Evolutionary conservation across 2,797 vertebrate species (phyloP).

Genomic region (Smutsia temminckii): DNA sequence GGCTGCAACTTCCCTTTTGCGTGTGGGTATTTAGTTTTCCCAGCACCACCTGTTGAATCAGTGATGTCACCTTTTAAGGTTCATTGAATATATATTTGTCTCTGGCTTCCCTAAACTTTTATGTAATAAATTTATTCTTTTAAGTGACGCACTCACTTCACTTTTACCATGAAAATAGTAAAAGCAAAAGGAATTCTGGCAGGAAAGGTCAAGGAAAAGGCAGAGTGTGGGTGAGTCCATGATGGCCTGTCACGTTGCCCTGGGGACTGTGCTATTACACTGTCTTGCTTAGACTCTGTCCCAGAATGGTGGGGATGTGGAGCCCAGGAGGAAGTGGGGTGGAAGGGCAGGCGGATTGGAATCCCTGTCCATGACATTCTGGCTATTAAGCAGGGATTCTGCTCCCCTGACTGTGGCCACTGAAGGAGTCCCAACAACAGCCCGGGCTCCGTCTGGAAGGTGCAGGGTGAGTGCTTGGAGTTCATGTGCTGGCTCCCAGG

Average conservation of each 20-base stretch:
- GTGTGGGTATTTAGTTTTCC: not conserved
- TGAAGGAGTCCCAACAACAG: not conserved
- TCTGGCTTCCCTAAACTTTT: not conserved
- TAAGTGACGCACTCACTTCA: not conserved
- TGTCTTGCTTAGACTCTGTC: not conserved
- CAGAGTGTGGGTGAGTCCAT: not conserved
- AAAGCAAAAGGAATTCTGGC: not conserved
- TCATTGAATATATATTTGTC: not conserved
- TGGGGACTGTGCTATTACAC: rapidly evolving
- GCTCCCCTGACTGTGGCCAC: not conserved
- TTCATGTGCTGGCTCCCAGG: not conserved
- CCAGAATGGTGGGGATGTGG: not conserved
- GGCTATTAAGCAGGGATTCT: not conserved
- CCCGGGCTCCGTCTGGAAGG: not conserved
- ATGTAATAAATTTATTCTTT: not conserved
- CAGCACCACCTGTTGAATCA: not conserved
- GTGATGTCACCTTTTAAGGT: not conserved
- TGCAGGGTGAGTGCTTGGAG: not conserved
- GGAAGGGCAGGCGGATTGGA: not conserved
- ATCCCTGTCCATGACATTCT: not conserved
- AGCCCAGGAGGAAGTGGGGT: not conserved
- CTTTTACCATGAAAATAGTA: too few species aligned
- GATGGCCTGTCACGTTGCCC: rapidly evolving
- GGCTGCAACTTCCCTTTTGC: not conserved
- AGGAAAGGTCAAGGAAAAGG: not conserved